Conservation (phyloP, 2,888 invertebrate genomes). For the Drosophila falleni region DNA sequence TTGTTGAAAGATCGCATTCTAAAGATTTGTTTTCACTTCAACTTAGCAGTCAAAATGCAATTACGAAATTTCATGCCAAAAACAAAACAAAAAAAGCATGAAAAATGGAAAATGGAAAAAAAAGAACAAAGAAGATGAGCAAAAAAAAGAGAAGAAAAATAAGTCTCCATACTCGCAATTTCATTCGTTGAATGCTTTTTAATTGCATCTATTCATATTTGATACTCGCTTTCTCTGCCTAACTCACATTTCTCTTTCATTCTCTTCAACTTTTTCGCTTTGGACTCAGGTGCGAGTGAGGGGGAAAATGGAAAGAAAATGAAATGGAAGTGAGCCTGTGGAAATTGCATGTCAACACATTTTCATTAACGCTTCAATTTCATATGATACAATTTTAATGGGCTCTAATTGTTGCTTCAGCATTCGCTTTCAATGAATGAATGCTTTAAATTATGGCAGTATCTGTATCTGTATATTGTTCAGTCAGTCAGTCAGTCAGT, state of each 20-base stretch:
- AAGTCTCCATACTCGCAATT: constrained; percentile 32
- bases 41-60: constrained; percentile 26
- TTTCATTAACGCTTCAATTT: constrained; percentile 59
- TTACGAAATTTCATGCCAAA: constrained; percentile 14
- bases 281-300: constrained; percentile 1
- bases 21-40: constrained; percentile 10
- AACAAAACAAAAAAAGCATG: background rate
- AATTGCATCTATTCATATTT: constrained; percentile 48
- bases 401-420: constrained; percentile 50
- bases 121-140: constrained; percentile 18
- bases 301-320: background rate
- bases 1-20: constrained; percentile 7
- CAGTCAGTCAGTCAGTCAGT: constrained; percentile 2
- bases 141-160: constrained; percentile 7
- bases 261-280: background rate
- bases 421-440: constrained; percentile 11
- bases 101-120: background rate
- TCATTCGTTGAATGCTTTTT: constrained; percentile 50
- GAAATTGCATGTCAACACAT: constrained; percentile 44
- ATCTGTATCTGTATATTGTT: constrained; percentile 7
- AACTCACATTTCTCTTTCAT: background rate
- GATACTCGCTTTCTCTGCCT: constrained; percentile 15
- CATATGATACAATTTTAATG: constrained; percentile 61
- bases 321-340: background rate
- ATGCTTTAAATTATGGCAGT: constrained; percentile 32